These are phyloP conservation scores for Helarctos malayanus DNA, from an alignment of 2,797 vertebrate genomes.

Conservation along the genomic window DNA sequence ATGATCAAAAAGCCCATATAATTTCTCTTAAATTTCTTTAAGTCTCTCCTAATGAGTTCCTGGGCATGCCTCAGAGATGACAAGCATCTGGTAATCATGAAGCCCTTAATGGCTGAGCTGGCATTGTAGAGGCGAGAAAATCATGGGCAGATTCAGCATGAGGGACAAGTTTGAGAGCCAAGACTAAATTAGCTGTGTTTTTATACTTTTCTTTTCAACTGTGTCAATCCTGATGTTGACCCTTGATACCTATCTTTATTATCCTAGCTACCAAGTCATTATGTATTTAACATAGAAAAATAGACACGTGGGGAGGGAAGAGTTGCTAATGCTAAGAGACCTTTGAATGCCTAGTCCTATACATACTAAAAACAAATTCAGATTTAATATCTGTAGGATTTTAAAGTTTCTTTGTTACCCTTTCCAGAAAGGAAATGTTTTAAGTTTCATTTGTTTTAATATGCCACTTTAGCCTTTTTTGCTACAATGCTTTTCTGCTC, in stretches of 20 bases:
- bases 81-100: not conserved
- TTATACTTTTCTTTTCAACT: not conserved
- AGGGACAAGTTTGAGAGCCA: not conserved
- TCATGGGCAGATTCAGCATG: not conserved
- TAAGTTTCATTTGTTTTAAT: slow-evolving; percentile 30
- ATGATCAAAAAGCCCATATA: not conserved
- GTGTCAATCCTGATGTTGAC: not conserved
- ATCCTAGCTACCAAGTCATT: not conserved
- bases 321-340: not conserved
- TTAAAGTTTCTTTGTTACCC: not conserved
- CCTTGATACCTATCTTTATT: not conserved
- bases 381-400: not conserved
- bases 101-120: not conserved
- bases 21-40: not conserved
- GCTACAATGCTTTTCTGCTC: not conserved
- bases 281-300: not conserved
- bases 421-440: not conserved
- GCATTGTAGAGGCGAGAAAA: not conserved
- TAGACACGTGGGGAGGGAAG: not conserved
- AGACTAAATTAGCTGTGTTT: not conserved
- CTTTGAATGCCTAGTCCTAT: not conserved
- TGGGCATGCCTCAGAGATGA: not conserved
- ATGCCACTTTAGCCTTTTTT: not conserved
- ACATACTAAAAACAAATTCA: not conserved
- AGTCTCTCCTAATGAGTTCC: not conserved